phyloP scores from a whole-genome alignment of 2,888 invertebrate species.

The Amphimallon solstitiale region DNA sequence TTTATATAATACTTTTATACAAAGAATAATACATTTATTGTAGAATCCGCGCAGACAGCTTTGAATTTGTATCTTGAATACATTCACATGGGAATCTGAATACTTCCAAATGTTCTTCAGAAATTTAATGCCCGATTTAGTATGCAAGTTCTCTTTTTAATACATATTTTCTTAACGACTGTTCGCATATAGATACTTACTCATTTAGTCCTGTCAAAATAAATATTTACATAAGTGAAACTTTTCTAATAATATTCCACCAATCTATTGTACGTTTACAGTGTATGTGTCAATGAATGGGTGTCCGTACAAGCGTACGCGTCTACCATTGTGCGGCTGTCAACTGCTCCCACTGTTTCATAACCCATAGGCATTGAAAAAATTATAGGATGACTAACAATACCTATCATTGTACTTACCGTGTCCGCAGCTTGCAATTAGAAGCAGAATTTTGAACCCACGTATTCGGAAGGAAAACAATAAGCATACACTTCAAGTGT shows the following conservation, averaged over 20 bases:
- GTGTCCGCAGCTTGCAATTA: slow-evolving; percentile 1
- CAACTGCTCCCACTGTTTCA: slow-evolving; percentile 32
- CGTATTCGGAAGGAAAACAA: slow-evolving; percentile 11
- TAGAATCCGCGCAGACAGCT: too few relatives aligned
- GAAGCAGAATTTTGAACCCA: slow-evolving; percentile 13
- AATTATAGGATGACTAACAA: slow-evolving; percentile 22
- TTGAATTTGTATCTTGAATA: too few relatives aligned
- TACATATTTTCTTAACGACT: too few relatives aligned
- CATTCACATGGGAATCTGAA: too few relatives aligned
- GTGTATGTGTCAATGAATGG: slow-evolving; percentile 7
- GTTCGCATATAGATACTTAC: too few relatives aligned
- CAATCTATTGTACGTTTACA: background rate
- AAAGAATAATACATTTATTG: too few relatives aligned
- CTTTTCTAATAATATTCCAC: background rate
- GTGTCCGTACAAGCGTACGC: background rate
- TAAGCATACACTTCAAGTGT: background rate
- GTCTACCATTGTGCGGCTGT: slow-evolving; percentile 22
- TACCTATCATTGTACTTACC: slow-evolving; percentile 7
- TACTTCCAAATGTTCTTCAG: too few relatives aligned
- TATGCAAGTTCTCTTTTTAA: too few relatives aligned
- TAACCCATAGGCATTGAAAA: slow-evolving; percentile 22
- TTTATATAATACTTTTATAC: too few relatives aligned
- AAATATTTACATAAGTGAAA: background rate
- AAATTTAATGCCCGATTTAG: too few relatives aligned
- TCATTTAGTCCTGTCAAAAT: too few relatives aligned